Evolutionary conservation across 2,113 vertebrate genomes (phyloP).

Genomic region (Hoplias malabaricus): DNA sequence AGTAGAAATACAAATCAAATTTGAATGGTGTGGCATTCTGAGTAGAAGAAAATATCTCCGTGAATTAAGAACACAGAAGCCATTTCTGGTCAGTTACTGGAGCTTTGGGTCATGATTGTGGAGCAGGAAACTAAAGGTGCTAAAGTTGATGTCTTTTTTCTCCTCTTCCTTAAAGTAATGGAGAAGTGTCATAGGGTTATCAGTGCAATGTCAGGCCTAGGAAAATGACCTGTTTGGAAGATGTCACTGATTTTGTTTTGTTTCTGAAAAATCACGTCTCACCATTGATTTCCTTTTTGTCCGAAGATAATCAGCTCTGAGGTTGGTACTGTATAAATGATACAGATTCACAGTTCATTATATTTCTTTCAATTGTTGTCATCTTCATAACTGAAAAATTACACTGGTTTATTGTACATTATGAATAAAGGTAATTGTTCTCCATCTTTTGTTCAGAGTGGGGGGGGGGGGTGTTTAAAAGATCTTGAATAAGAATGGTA

Average conservation of each 20-base stretch:
- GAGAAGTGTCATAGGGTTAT: conserved; percentile 39
- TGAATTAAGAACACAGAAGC: background rate
- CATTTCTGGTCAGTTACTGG: background rate
- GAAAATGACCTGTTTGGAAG: background rate
- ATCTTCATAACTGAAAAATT: conserved; percentile 34
- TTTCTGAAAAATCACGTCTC: background rate
- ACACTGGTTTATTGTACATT: conserved; percentile 50
- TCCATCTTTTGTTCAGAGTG: background rate
- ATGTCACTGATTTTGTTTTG: background rate
- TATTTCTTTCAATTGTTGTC: conserved; percentile 17
- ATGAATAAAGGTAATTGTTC: conserved; percentile 39
- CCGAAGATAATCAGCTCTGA: conserved; percentile 20
- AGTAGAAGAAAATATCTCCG: background rate
- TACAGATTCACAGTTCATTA: background rate
- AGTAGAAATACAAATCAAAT: background rate
- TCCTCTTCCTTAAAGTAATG: background rate
- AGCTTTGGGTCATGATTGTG: background rate
- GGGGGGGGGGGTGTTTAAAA: no score
- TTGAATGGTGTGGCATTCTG: background rate
- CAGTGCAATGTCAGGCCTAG: conserved; percentile 28
- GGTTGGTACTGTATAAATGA: background rate
- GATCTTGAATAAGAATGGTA: no score
- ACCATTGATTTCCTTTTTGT: background rate
- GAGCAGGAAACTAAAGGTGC: conserved; percentile 24
- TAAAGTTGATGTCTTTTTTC: background rate